Conservation (phyloP, 2,113 vertebrate species). For the Astur gentilis region DNA sequence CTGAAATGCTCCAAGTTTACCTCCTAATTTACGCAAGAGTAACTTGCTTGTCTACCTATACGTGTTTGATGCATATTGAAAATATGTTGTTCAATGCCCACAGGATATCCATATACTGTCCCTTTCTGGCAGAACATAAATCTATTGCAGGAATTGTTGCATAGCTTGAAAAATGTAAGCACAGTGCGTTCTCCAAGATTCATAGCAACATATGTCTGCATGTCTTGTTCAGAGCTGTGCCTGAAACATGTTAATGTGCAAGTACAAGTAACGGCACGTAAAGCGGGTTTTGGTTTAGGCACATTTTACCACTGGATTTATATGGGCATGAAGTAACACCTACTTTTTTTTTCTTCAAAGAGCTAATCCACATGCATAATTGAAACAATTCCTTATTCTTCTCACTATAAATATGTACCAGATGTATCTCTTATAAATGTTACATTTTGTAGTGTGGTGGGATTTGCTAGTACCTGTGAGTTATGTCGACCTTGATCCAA, state of each 20-base stretch:
- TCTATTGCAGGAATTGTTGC: not conserved
- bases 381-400: slow-evolving; percentile 54
- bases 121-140: not conserved
- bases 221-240: slow-evolving; percentile 12
- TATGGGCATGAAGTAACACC: slow-evolving; percentile 57
- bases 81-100: not conserved
- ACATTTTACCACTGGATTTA: slow-evolving; percentile 61
- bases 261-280: slow-evolving; percentile 4
- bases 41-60: not conserved
- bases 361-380: slow-evolving; percentile 51
- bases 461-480: slow-evolving; percentile 38
- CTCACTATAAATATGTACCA: slow-evolving; percentile 53
- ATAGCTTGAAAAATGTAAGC: slow-evolving; percentile 26
- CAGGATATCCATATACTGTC: not conserved
- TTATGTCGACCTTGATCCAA: slow-evolving; percentile 13
- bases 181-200: not conserved
- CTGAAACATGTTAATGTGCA: slow-evolving; percentile 26
- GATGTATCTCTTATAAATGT: slow-evolving; percentile 38
- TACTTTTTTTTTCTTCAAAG: slow-evolving; percentile 56
- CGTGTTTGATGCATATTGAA: not conserved
- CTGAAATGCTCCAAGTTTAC: not conserved
- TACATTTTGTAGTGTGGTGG: not conserved
- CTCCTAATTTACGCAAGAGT: not conserved
- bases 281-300: slow-evolving; percentile 35
- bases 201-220: slow-evolving; percentile 15